These are phyloP conservation scores for Eptesicus fuscus DNA, from an alignment of 2,113 vertebrate genomes.

Conservation along the genomic window DNA sequence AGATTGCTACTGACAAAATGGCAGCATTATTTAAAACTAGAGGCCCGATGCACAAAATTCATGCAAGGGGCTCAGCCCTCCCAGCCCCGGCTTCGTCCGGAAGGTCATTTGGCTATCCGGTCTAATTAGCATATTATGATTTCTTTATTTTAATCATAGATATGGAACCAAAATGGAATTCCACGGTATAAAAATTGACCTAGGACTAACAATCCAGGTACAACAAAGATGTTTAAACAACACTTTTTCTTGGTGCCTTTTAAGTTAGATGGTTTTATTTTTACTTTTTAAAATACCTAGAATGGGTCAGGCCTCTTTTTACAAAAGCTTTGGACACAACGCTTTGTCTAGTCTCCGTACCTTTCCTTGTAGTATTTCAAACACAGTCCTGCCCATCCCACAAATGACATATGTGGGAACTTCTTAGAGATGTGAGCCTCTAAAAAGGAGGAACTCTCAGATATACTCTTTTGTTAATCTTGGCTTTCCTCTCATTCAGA, in stretches of 20 bases:
- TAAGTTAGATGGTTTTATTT: neutral
- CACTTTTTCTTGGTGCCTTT: neutral
- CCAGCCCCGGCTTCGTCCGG: too few relatives aligned
- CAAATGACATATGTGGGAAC: neutral
- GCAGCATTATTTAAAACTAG: neutral
- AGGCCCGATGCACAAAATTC: too few relatives aligned
- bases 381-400: neutral
- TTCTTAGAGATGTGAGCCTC: neutral
- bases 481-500: neutral
- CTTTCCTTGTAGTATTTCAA: neutral
- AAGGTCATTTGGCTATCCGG: too few relatives aligned
- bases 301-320: neutral
- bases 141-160: too few relatives aligned
- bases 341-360: neutral
- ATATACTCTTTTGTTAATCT: neutral
- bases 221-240: neutral
- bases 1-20: neutral
- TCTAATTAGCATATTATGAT: too few relatives aligned
- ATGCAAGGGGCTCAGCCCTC: too few relatives aligned
- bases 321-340: neutral
- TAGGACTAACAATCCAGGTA: neutral
- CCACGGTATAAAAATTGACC: neutral
- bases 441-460: neutral
- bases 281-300: neutral
- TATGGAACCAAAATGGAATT: neutral